Evolutionary conservation across 2,113 vertebrate genomes (phyloP), one percentile per base, ranked within the genome.

Genomic region (Malurus cyaneus): DNA sequence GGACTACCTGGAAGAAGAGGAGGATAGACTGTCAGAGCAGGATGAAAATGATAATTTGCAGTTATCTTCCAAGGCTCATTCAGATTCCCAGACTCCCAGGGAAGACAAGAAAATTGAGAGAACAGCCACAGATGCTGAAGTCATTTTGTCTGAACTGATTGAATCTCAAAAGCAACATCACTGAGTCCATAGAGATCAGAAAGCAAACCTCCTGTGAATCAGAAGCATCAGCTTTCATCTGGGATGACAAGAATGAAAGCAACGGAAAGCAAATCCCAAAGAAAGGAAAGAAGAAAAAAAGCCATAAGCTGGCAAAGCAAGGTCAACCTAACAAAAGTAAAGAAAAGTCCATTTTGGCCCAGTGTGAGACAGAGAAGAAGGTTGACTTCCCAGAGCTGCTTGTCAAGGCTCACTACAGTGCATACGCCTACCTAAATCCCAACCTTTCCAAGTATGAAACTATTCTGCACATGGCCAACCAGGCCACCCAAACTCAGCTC

Each of bases 361-460:
- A 3, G 0, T 29, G 53, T 0, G 71, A 98, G 49, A 26, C 74
- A 56, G 96, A 97, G 56, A 87, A 94, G 88, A 98, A 98, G 66
- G 97, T 98, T 13, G 98, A 99, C 94, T 98, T 99, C 69, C 98
- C 98, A 3, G 98, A 98, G 50, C 50, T 96, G 28, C 97, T 99
- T 57, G 98, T 98, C 53, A 98, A 97, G 86, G 98, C 99, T 93
- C 99, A 99, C 92, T 98, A 98, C 88, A 98, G 97, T 4, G 97
- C 98, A 0, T 99, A 99, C 2, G 96, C 96, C 59, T 99, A 98
- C 77, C 92, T 99, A 44, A 98, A 99, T 59, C 97, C 98, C 88
- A 99, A 98, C 83, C 98, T 99, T 46, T 98, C 98, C 59, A 99
- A 98, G 96, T 99, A 98, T n/a, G 98, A 99, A 92, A 97, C 97